Evolutionary conservation across 2,113 vertebrate species (phyloP).

Genomic region (Spizaetus ornatus): DNA sequence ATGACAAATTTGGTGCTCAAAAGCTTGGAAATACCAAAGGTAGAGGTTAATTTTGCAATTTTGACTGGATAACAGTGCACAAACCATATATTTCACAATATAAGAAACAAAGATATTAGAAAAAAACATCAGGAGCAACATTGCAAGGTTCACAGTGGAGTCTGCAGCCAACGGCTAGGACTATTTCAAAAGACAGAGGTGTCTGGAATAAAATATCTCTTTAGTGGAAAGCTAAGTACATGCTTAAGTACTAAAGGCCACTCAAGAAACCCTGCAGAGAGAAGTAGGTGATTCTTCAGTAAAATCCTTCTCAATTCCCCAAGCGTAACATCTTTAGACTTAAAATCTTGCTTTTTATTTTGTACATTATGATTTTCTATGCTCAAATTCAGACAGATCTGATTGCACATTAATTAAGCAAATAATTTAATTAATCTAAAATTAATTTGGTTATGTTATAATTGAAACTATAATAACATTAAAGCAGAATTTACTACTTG

Average conservation of each 20-base stretch:
- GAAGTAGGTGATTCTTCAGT: neutral
- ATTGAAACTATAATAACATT: neutral
- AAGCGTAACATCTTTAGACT: neutral
- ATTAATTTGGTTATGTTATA: neutral
- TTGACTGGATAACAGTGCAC: neutral
- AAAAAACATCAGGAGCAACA: neutral
- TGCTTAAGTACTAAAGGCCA: neutral
- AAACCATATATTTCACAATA: neutral
- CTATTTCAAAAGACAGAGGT: neutral
- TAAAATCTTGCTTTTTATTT: neutral
- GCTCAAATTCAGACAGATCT: neutral
- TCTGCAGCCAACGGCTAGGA: neutral
- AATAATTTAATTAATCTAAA: neutral
- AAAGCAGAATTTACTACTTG: neutral
- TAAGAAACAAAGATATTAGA: neutral
- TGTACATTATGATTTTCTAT: neutral
- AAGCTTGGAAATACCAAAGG: neutral
- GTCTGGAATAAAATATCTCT: neutral
- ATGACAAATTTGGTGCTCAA: neutral
- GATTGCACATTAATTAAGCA: neutral
- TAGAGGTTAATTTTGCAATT: neutral
- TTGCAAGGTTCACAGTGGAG: neutral
- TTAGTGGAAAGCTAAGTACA: neutral
- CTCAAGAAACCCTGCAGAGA: neutral
- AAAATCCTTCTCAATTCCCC: neutral